Conservation (phyloP, 1,140 invertebrate species). For the Catajapyx aquilonaris region DNA sequence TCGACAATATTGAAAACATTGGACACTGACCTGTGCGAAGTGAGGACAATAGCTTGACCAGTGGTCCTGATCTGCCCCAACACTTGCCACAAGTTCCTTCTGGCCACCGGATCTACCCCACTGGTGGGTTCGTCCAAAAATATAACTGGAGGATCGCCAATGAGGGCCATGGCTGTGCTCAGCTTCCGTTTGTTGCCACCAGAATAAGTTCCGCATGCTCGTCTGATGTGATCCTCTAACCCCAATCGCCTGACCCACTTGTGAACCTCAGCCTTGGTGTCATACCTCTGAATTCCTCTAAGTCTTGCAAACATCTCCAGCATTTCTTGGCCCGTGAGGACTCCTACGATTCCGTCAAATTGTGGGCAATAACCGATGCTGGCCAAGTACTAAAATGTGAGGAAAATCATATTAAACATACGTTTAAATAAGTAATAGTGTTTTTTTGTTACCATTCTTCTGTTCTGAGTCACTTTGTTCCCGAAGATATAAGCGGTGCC, state of each 20-base stretch:
- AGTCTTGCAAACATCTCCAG: constrained; percentile 50
- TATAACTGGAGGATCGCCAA: constrained; percentile 72
- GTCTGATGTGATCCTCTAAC: too few relatives aligned
- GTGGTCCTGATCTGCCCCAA: constrained; percentile 33
- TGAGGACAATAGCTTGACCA: constrained; percentile 50
- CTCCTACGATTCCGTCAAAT: constrained; percentile 59
- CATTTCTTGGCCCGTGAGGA: constrained; percentile 58
- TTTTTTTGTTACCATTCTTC: constrained; percentile 25
- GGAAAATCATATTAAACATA: too few relatives aligned
- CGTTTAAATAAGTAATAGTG: too few relatives aligned
- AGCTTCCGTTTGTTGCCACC: constrained; percentile 91
- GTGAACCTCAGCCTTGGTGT: not conserved
- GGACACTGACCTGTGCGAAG: constrained; percentile 64
- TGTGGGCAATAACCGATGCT: constrained; percentile 61
- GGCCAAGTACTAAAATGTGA: constrained; percentile 4
- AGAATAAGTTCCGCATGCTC: constrained; percentile 43
- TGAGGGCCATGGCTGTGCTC: constrained; percentile 74
- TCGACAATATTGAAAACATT: too few relatives aligned
- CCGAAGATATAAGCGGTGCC: constrained; percentile 21
- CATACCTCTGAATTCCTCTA: constrained; percentile 31
- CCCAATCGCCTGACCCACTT: not conserved
- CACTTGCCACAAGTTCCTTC: constrained; percentile 55
- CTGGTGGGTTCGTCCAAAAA: constrained; percentile 71
- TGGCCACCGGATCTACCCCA: constrained; percentile 63
- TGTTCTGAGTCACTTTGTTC: constrained; percentile 21